Conservation (phyloP, 2,888 invertebrate species). For the Lumbricus terrestris region DNA sequence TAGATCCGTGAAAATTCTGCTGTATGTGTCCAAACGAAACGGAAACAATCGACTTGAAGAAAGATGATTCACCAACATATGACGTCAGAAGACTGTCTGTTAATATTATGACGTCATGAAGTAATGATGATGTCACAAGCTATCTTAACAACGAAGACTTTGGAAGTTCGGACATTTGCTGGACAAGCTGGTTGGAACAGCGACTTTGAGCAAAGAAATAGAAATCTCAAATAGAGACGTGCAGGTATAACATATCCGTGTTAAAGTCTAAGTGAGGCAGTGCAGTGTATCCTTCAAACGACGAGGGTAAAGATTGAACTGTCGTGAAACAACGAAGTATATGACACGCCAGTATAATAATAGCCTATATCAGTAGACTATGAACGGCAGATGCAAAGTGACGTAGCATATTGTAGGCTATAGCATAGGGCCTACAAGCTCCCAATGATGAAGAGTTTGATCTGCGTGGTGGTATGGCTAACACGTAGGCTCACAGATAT, state of each 20-base stretch:
- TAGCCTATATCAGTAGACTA: no score
- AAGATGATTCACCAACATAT: background rate
- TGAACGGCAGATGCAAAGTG: background rate
- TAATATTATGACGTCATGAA: background rate
- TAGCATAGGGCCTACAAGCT: no score
- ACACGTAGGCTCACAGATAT: no score
- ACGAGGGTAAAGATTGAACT: background rate
- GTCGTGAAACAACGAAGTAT: background rate
- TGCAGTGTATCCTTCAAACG: background rate
- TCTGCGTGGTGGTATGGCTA: no score
- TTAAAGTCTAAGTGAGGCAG: background rate
- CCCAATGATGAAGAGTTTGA: no score
- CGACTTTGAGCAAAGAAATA: background rate
- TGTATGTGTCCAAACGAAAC: background rate
- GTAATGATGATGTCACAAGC: background rate
- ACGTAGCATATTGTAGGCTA: no score
- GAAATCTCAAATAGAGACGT: background rate
- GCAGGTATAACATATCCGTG: background rate
- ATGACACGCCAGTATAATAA: no score
- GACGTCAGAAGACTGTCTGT: background rate
- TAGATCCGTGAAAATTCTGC: background rate
- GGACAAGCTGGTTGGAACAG: no score
- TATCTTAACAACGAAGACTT: slow-evolving; percentile 3
- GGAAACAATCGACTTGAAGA: background rate
- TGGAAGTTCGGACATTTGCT: background rate